Evolutionary conservation across 2,113 vertebrate genomes (phyloP), one percentile per base, ranked within the genome.

Genomic region (Uria aalge): DNA sequence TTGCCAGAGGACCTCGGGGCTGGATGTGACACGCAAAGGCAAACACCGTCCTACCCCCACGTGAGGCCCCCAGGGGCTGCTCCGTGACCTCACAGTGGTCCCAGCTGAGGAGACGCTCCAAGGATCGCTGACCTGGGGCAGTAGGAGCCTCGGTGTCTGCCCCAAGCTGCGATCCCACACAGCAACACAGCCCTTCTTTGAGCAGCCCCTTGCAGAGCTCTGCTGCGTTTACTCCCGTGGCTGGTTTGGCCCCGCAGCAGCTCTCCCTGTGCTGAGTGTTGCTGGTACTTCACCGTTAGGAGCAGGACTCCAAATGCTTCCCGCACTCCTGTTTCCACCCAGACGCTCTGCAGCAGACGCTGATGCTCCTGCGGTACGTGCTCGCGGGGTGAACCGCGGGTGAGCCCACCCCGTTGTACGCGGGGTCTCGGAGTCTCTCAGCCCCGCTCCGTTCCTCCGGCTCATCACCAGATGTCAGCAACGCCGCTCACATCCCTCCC

Each of bases 361-460:
- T 27, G 68, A 9, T 69, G 62, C 34, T 86, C 22, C 80, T 24
- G 48, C 8, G 6, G 47, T 29, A 34, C 32, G 0, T 2, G 29
- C 5, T 53, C 20, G 11, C 13, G 7, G 34, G 34, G 20, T 38
- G 47, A 63, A 3, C 10, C 24, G 20, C 0, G 0, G 50, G 41
- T 36, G 15, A 32, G 27, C 12, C 21, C 43, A 48, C 2, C 8
- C 8, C 30, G 27, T 12, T 5, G 67, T 38, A 19, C 34, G 4
- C 20, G 10, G 36, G 11, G 2, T 9, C 23, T 3, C 26, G 8
- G 36, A 9, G 2, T 6, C 23, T n/a, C 3, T 3, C 48, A 45
- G 22, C 63, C 55, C 23, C 0, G 1, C 29, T 77, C 64, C 0
- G 1, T 29, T 47, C 57, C 55, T 40, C 59, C 2, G 4, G 53